These are phyloP conservation scores for Diachasmimorpha longicaudata DNA, from an alignment of 1,140 invertebrate genomes.

Conservation along the genomic window DNA sequence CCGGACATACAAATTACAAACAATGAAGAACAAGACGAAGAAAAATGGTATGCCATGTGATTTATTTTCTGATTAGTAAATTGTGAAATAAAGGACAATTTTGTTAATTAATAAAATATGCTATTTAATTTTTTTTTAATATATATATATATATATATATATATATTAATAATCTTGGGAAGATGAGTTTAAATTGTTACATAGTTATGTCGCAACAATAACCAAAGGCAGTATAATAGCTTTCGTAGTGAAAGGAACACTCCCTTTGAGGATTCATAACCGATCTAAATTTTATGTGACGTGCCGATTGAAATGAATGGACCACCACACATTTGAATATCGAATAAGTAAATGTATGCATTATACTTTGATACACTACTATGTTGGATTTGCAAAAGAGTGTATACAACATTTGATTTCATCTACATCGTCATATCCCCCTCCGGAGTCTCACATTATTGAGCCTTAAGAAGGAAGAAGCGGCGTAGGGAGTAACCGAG, in stretches of 20 bases:
- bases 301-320: slow-evolving; percentile 1
- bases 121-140: no score
- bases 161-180: background rate
- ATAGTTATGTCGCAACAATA: slow-evolving; percentile 13
- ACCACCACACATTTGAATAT: background rate
- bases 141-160: no score
- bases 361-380: background rate
- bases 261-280: slow-evolving; percentile 30
- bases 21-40: no score
- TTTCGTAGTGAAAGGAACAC: background rate
- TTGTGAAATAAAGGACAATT: no score
- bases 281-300: slow-evolving; percentile 25
- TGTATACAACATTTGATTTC: slow-evolving; percentile 9
- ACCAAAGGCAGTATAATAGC: background rate
- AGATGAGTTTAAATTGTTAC: slow-evolving; percentile 1
- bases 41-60: no score
- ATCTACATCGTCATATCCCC: slow-evolving; percentile 15
- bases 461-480: slow-evolving; percentile 30
- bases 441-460: slow-evolving; percentile 19
- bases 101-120: no score
- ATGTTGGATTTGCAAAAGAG: background rate
- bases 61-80: no score
- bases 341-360: background rate
- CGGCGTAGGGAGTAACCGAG: slow-evolving; percentile 12
- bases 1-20: slow-evolving; percentile 12